Percentiles rank a stretch among this genome's conserved stretches.
Evolutionary conservation across 2,113 vertebrate species (phyloP).

Genomic region (Paramisgurnus dabryanus): DNA sequence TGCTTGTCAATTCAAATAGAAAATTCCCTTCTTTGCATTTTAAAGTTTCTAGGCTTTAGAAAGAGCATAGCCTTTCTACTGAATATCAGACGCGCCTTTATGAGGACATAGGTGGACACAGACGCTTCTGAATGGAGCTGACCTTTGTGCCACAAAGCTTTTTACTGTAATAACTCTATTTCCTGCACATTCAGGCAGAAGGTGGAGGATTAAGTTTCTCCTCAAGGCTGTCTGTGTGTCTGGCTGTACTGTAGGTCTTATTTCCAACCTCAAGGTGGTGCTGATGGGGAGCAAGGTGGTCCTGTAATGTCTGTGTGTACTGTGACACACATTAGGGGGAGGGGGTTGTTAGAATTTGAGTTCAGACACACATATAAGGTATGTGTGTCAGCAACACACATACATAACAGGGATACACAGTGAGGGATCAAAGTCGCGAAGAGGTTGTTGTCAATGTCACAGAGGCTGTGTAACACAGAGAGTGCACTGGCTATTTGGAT

Average conservation of each 20-base stretch:
- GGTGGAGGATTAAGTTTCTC: conserved; percentile 47
- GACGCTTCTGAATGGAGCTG: conserved; percentile 63
- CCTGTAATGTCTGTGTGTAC: conserved; percentile 1
- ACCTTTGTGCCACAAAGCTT: conserved; percentile 63
- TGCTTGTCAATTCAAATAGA: conserved; percentile 41
- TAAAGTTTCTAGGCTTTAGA: conserved; percentile 56
- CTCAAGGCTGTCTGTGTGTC: conserved; percentile 33
- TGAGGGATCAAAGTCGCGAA: conserved; percentile 30
- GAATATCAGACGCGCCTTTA: conserved; percentile 68
- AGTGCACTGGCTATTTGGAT: conserved; percentile 58
- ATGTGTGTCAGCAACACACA: conserved; percentile 24
- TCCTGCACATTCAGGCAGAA: conserved; percentile 47
- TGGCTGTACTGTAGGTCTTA: not conserved
- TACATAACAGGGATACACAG: conserved; percentile 24
- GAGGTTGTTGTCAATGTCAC: conserved; percentile 33
- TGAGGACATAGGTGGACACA: conserved; percentile 57
- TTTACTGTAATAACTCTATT: conserved; percentile 64
- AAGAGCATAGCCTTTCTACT: conserved; percentile 58
- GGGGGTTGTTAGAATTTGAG: not conserved
- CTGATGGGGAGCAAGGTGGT: conserved; percentile 13
- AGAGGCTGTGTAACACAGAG: conserved; percentile 14
- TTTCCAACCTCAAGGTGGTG: conserved; percentile 40
- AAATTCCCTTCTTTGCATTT: not conserved
- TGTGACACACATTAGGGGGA: not conserved
- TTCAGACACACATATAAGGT: not conserved